Percentiles rank a stretch among this genome's conserved stretches.
Evolutionary conservation across 2,797 vertebrate genomes (phyloP).

Genomic region (Falco biarmicus): DNA sequence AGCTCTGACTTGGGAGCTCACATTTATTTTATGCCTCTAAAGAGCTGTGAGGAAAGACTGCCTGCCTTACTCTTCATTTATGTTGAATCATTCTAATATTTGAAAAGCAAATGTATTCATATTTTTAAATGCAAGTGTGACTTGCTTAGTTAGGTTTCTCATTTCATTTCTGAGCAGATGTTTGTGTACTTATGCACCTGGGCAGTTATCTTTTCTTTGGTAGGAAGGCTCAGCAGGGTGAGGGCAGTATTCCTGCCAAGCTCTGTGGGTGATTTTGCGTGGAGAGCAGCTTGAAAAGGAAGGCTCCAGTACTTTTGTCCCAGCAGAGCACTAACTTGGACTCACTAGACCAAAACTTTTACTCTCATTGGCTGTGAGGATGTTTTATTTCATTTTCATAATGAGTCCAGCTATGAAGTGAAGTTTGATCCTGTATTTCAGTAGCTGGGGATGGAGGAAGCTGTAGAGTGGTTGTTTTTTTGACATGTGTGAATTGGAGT

Average conservation of each 20-base stretch:
- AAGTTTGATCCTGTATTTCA: not conserved
- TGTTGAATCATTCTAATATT: not conserved
- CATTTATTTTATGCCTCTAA: not conserved
- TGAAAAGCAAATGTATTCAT: not conserved
- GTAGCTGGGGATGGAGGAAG: not conserved
- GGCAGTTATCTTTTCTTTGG: not conserved
- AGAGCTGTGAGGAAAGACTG: not conserved
- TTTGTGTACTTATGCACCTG: not conserved
- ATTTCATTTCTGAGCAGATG: conserved; percentile 7
- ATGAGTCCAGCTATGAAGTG: not conserved
- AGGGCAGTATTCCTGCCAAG: not conserved
- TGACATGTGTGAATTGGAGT: not conserved
- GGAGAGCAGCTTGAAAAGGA: not conserved
- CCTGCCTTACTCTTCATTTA: not conserved
- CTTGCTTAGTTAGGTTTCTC: not conserved
- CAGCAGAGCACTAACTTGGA: not conserved
- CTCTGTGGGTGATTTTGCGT: not conserved
- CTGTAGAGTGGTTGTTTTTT: not conserved
- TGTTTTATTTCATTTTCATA: conserved; percentile 5
- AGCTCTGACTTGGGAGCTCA: not conserved
- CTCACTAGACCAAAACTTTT: not conserved
- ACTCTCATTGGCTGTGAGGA: not conserved
- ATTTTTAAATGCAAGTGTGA: not conserved
- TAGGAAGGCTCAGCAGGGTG: not conserved
- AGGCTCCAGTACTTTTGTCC: not conserved